Evolutionary conservation across 2,113 vertebrate species (phyloP), one percentile per base, ranked within the genome.

Genomic region (Spea bombifrons): DNA sequence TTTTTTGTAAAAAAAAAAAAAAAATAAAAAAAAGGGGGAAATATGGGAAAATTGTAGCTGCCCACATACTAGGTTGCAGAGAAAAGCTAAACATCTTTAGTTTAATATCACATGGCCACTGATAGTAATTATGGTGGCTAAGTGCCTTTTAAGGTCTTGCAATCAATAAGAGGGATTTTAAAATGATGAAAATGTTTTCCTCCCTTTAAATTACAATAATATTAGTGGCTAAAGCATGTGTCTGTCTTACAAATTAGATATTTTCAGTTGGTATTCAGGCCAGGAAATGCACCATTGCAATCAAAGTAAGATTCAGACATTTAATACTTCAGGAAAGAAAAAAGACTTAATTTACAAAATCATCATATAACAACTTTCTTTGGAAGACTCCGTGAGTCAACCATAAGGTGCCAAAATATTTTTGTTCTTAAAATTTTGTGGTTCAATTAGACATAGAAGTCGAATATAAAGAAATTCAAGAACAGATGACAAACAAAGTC

Each of bases 111-210:
- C 50, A 53, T 80, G 71, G 67, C 71, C 64, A 59, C 71, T 52
- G 50, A 9, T 9, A 66, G 50, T 74, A 73, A 80, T 74, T 74
- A 71, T 68, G 78, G 78, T 74, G 67, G 71, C 78, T 74, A 80
- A 80, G 71, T 74, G 78, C 52, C 52, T 80, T 80, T 80, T 80
- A 80, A 73, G 65, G 71, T 74, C 50, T 47, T 45, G 64, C 61
- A 68, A 80, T 80, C 63, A 80, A 80, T 59, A 47, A 12, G 55
- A 55, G 17, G 55, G 66, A 9, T 49, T 30, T 61, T 68, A 46
- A 74, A 17, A 68, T 50, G 78, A 61, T 13, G 9, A 73, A 66
- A 73, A 69, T 73, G 73, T 66, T 68, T 80, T 66, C 44, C 64
- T 61, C 72, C 71, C 7, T 53, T 47, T 68, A 74, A 80, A 74